Conservation (phyloP, 2,113 vertebrate genomes). For the Halichoerus grypus region DNA sequence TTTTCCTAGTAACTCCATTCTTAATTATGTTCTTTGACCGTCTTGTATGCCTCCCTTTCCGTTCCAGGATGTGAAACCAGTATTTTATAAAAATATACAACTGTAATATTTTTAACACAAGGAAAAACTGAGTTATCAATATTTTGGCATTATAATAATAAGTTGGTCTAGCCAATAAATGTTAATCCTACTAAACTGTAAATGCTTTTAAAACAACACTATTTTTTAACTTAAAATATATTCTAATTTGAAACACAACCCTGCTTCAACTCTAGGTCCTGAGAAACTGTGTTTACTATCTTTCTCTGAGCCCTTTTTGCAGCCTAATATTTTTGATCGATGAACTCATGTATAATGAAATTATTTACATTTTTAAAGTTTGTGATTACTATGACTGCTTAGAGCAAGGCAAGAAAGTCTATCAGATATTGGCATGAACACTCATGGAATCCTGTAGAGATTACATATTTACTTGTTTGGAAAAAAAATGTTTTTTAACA, state of each 20-base stretch:
- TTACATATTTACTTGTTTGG: background rate
- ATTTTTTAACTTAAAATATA: conserved; percentile 8
- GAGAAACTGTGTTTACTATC: background rate
- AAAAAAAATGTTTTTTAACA: background rate
- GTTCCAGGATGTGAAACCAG: background rate
- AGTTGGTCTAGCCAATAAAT: background rate
- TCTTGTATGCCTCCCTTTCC: background rate
- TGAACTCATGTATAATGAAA: background rate
- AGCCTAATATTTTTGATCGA: background rate
- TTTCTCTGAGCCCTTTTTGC: background rate
- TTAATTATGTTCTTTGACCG: background rate
- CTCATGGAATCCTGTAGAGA: background rate
- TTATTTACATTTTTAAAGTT: conserved; percentile 52
- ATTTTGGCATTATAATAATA: background rate
- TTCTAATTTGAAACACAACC: background rate
- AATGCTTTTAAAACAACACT: background rate
- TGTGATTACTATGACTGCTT: conserved; percentile 35
- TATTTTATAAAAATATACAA: background rate
- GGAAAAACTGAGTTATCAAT: background rate
- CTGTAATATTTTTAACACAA: background rate
- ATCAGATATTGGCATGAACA: conserved; percentile 45
- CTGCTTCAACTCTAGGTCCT: background rate
- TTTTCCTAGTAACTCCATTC: background rate
- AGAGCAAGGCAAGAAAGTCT: background rate
- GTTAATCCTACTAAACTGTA: background rate